Base-by-base conservation (phyloP, 2,888 invertebrate genomes). In the Catocala sponsa region DNA sequence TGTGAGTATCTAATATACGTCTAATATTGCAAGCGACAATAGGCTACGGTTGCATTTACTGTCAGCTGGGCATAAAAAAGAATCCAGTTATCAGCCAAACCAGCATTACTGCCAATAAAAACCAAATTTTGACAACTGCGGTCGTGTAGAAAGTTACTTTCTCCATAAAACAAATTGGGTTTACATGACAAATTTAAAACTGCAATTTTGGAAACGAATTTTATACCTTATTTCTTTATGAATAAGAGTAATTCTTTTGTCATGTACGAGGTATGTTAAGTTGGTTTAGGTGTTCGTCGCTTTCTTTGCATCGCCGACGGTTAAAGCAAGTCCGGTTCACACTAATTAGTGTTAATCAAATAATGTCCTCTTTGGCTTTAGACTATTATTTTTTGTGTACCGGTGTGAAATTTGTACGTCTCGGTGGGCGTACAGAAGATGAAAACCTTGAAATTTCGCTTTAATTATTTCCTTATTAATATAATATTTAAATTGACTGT, bases 291-390 rank as follows among this genome's bases (percentile, higher is more conserved):
- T 51, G 32, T 49, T 44, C 42, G 35, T 49, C 62, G 64, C 88
- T 91, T 91, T 91, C 91, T 82, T 88, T 83, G 80, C 84, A 76
- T 77, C 78, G 64, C 56, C 74, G 76, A 72, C 79, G 80, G 79
- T 83, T 74, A 85, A 83, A 81, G 83, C 75, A 72, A 75, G 89
- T 89, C 93, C 91, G 90, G 92, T 92, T 89, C 79, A 77, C 65
- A 83, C 86, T 94, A 94, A 94, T 94, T 93, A 92, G 88, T 92
- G 94, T 91, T 94, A 94, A 94, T 91, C 91, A 94, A 94, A 94
- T 90, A 94, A 83, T 84, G 88, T 89, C 89, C 87, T 85, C 87
- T 84, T 86, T 86, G 83, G 78, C 79, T 85, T 79, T 69, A 83
- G 85, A 87, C 88, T 85, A 81, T 84, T 87, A 78, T 82, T 84